Evolutionary conservation across 2,113 vertebrate genomes (phyloP), one percentile per base, ranked within the genome.

Genomic region (Rhizomys pruinosus): DNA sequence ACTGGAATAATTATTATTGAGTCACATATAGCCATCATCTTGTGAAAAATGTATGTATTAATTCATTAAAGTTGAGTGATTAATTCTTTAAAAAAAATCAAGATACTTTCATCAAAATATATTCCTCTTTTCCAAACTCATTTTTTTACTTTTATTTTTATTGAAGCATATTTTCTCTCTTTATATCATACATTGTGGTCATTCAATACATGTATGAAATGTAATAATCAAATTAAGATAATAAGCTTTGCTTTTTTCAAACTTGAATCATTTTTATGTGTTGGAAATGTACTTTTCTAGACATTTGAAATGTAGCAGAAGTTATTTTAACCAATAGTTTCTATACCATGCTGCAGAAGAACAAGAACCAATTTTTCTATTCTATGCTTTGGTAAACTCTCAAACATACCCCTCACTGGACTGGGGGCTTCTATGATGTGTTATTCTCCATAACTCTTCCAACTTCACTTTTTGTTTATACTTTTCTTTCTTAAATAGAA

Each of bases 31-130:
- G 78, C 25, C 63, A 61, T 91, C 39, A 91, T 84, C 3, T 34
- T 90, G 16, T 94, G 73, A 92, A 93, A 91, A 91, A n/a, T 23
- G 13, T 10, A 66, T 59, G 92, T 89, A 52, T 84, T 94, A 93
- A 86, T 84, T 89, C 17, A 61, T 64, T 91, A 69, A 79, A 87
- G 25, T 57, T 3, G 13, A 91, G 29, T 77, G 39, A 73, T 87
- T 52, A 52, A 11, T 52, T 52, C 47, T 4, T 71, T 84, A 27
- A 64, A 71, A 47, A 80, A 91, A 92, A 90, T 29, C 19, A 55
- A 96, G 72, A 81, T 6, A 32, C 0, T 3, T 61, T 88, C 17
- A 34, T 87, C 20, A 34, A 84, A 93, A 74, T 61, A 74, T 55
- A n/a, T 57, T 69, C 3, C 3, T 92, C 25, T 44, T 64, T 44